Evolutionary conservation across 2,797 vertebrate genomes (phyloP).

Genomic region (Euthynnus affinis): DNA sequence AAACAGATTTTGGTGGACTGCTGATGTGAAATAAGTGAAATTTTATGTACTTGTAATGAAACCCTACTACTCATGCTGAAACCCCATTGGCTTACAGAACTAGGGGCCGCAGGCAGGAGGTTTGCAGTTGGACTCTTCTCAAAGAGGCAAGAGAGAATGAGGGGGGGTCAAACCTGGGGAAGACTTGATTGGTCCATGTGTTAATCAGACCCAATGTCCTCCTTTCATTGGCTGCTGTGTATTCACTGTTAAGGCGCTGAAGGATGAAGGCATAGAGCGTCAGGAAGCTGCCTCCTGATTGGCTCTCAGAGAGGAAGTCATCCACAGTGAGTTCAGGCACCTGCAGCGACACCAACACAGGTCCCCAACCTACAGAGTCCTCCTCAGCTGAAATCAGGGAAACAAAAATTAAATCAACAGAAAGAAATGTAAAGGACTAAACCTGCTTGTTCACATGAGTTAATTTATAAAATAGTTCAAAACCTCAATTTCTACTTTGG

Average conservation of each 20-base stretch:
- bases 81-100: too few species aligned
- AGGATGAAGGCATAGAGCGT: slow-evolving; percentile 95
- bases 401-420: slow-evolving; percentile 6
- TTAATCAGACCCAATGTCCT: slow-evolving; percentile 90
- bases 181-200: slow-evolving; percentile 94
- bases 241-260: slow-evolving; percentile 93
- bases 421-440: background rate
- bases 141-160: background rate
- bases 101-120: too few species aligned
- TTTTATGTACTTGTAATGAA: too few species aligned
- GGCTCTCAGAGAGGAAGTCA: slow-evolving; percentile 96
- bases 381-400: slow-evolving; percentile 75
- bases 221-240: slow-evolving; percentile 92
- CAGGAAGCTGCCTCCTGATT: slow-evolving; percentile 93
- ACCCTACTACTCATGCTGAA: too few species aligned
- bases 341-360: slow-evolving; percentile 94
- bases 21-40: too few species aligned
- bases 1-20: too few species aligned
- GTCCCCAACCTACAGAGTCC: slow-evolving; percentile 92
- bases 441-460: background rate
- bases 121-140: too few species aligned
- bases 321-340: slow-evolving; percentile 96
- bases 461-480: too few species aligned
- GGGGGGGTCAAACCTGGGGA: slow-evolving; percentile 84
- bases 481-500: background rate